These are phyloP conservation scores for Tursiops truncatus DNA, from an alignment of 2,113 vertebrate species.

Conservation along the genomic window DNA sequence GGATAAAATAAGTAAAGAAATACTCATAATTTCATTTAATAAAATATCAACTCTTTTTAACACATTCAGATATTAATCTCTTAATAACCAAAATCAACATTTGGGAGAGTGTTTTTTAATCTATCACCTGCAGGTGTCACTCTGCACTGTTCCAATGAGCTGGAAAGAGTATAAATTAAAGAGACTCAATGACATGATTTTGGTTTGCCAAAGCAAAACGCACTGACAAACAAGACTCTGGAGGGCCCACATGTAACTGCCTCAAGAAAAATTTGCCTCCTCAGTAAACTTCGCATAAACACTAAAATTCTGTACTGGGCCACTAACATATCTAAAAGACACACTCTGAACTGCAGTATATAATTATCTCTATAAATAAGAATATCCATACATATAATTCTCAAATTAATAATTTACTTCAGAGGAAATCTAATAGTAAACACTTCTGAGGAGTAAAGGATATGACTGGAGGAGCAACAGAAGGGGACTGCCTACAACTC, in stretches of 20 bases:
- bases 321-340: background rate
- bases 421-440: background rate
- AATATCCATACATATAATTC: background rate
- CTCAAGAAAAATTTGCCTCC: background rate
- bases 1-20: conserved; percentile 19
- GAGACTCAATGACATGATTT: background rate
- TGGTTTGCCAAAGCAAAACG: background rate
- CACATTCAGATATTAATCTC: conserved; percentile 26
- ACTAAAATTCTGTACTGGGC: background rate
- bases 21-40: conserved; percentile 37
- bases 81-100: background rate
- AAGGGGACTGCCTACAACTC: background rate
- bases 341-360: background rate
- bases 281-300: background rate
- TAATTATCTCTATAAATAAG: background rate
- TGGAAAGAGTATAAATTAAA: background rate
- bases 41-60: conserved; percentile 25
- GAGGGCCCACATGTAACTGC: background rate
- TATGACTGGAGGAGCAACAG: background rate
- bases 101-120: background rate
- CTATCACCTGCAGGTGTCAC: background rate
- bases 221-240: background rate
- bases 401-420: conserved; percentile 6
- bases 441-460: background rate
- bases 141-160: background rate